These are phyloP conservation scores for Laticauda laticaudata DNA, from an alignment of 2,113 vertebrate genomes.

Conservation along the genomic window DNA sequence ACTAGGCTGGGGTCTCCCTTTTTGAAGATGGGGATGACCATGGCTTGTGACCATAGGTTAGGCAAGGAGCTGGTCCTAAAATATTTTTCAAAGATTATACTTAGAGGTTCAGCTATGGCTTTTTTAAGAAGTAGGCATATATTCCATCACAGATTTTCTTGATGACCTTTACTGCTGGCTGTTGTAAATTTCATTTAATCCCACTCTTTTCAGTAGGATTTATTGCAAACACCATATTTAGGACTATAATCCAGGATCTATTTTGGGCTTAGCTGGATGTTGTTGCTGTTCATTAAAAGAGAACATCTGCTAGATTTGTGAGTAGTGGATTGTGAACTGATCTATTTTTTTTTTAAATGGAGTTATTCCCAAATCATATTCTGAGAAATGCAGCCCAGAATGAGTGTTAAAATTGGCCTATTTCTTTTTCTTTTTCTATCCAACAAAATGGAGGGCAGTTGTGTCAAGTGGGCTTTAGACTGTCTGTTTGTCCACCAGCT, in stretches of 20 bases:
- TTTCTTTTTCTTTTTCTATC: background rate
- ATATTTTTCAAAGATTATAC: too few species aligned
- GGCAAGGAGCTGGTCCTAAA: too few species aligned
- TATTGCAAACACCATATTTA: background rate
- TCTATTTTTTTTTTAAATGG: background rate
- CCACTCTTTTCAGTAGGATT: background rate
- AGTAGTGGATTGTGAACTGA: background rate
- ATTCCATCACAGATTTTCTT: background rate
- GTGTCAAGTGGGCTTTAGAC: background rate
- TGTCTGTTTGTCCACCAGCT: background rate
- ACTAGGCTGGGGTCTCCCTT: too few species aligned
- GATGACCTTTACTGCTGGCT: background rate
- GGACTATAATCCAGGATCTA: background rate
- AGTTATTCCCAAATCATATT: background rate
- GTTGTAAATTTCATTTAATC: background rate
- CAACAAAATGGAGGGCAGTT: background rate
- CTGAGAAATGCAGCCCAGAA: background rate
- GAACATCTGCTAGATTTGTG: background rate
- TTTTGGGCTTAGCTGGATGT: background rate
- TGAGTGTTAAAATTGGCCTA: background rate
- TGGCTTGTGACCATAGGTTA: too few species aligned
- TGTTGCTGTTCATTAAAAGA: background rate
- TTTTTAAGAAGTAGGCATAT: too few species aligned
- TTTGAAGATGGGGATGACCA: too few species aligned
- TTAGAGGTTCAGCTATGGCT: too few species aligned